Conservation (phyloP, 1,140 invertebrate species). For the Drosophila dunni region DNA sequence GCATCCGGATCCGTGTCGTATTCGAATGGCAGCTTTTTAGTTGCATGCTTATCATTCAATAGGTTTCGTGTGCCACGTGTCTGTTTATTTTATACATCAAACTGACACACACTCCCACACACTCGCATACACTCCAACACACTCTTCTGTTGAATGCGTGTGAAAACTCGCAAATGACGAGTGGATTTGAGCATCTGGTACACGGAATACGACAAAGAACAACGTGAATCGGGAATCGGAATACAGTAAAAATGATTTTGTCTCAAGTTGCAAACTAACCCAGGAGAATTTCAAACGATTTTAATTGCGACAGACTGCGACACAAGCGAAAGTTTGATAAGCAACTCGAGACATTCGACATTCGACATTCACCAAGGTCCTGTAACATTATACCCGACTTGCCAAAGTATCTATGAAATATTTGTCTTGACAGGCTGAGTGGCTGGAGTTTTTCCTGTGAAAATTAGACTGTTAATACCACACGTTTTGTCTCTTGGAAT, state of each 20-base stretch:
- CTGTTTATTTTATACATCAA: conserved; percentile 47
- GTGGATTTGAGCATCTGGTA: conserved; percentile 20
- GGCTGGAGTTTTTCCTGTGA: no score
- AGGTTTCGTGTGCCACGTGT: conserved; percentile 48
- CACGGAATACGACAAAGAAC: neutral
- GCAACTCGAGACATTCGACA: conserved; percentile 17
- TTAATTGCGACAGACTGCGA: conserved; percentile 29
- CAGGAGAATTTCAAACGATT: conserved; percentile 24
- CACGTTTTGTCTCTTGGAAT: neutral
- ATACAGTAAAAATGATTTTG: neutral
- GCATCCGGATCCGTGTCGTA: conserved; percentile 12
- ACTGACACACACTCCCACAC: conserved; percentile 11
- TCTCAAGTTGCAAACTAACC: conserved; percentile 11
- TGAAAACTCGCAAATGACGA: conserved; percentile 58
- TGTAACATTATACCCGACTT: conserved; percentile 4
- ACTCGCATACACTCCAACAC: conserved; percentile 12
- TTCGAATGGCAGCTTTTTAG: conserved; percentile 28
- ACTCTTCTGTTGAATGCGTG: conserved; percentile 41
- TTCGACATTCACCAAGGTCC: conserved; percentile 8
- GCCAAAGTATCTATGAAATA: neutral
- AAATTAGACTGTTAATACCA: no score
- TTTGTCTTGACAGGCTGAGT: neutral
- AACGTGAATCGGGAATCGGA: neutral
- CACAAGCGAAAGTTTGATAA: conserved; percentile 36
- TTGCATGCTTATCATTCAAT: conserved; percentile 50